Conservation (phyloP, 2,888 invertebrate genomes). For the Oscheius sp. region DNA sequence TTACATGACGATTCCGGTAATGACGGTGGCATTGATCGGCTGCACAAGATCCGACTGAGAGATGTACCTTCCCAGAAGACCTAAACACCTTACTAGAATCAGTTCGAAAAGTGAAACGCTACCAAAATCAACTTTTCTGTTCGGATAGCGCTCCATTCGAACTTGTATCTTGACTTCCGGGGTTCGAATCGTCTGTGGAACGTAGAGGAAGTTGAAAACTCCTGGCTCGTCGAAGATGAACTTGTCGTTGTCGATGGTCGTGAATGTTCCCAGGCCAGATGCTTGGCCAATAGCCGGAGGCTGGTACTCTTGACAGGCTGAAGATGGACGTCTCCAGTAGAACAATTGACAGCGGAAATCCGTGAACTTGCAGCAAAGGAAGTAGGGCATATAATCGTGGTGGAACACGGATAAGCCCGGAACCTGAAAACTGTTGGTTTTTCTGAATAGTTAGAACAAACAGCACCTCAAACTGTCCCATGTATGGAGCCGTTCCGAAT, state of each 20-base stretch:
- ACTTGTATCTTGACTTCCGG: slow-evolving; percentile 71
- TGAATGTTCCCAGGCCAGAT: slow-evolving; percentile 91
- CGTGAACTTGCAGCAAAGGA: slow-evolving; percentile 92
- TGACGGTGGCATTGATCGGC: slow-evolving; percentile 72
- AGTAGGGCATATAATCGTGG: slow-evolving; percentile 93
- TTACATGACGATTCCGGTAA: slow-evolving; percentile 59
- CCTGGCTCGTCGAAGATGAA: slow-evolving; percentile 92
- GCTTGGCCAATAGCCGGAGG: slow-evolving; percentile 80
- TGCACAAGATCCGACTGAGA: slow-evolving; percentile 71
- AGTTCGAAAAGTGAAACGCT: slow-evolving; percentile 17
- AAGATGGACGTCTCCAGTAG: slow-evolving; percentile 88
- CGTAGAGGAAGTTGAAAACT: slow-evolving; percentile 69
- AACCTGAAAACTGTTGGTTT: slow-evolving; percentile 85
- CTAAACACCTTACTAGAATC: slow-evolving; percentile 36
- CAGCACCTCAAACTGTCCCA: slow-evolving; percentile 88
- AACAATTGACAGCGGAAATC: slow-evolving; percentile 94
- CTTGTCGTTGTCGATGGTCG: slow-evolving; percentile 85
- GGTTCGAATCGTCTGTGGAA: slow-evolving; percentile 63
- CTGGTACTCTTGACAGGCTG: slow-evolving; percentile 90
- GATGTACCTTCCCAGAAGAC: slow-evolving; percentile 63
- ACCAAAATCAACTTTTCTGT: slow-evolving; percentile 72
- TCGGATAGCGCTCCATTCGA: slow-evolving; percentile 71
- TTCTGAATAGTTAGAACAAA: slow-evolving; percentile 90
- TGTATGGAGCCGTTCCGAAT: slow-evolving; percentile 90
- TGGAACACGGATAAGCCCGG: slow-evolving; percentile 92